Percentiles rank a stretch among this genome's conserved stretches.
Evolutionary conservation across 2,113 vertebrate genomes (phyloP).

Genomic region (Regulus satrapa): DNA sequence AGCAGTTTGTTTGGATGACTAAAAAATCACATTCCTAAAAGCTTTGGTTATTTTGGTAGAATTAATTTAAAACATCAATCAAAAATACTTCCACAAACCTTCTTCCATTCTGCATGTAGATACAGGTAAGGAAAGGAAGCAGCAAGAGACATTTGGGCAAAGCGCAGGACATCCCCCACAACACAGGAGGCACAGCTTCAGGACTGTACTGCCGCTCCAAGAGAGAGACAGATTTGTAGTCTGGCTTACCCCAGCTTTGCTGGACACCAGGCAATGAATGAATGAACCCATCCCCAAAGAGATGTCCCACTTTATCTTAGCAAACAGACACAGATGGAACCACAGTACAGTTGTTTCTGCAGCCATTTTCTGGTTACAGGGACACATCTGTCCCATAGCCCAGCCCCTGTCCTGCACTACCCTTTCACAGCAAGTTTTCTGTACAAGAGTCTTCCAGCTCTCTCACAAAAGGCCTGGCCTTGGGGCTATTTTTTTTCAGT

Average conservation of each 20-base stretch:
- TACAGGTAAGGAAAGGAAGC: not conserved
- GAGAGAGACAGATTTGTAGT: not conserved
- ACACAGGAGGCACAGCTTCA: not conserved
- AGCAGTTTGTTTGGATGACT: not conserved
- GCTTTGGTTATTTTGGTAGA: not conserved
- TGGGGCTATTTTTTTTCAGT: not conserved
- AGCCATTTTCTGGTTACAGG: not conserved
- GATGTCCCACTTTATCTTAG: not conserved
- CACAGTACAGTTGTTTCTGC: not conserved
- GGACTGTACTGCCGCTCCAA: not conserved
- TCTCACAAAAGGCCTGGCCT: not conserved
- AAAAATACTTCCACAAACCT: not conserved
- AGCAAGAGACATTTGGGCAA: not conserved
- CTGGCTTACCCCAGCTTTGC: not conserved
- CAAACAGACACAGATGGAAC: rapidly evolving
- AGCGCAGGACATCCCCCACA: too few relatives aligned
- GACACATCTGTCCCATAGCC: not conserved
- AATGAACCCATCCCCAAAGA: not conserved
- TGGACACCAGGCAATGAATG: not conserved
- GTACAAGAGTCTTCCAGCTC: not conserved
- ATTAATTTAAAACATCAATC: not conserved
- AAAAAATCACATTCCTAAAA: not conserved
- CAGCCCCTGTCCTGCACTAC: not conserved
- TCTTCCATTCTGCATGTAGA: not conserved
- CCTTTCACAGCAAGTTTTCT: not conserved